Conservation (phyloP, 2,888 invertebrate genomes). For the Tipula unca region DNA sequence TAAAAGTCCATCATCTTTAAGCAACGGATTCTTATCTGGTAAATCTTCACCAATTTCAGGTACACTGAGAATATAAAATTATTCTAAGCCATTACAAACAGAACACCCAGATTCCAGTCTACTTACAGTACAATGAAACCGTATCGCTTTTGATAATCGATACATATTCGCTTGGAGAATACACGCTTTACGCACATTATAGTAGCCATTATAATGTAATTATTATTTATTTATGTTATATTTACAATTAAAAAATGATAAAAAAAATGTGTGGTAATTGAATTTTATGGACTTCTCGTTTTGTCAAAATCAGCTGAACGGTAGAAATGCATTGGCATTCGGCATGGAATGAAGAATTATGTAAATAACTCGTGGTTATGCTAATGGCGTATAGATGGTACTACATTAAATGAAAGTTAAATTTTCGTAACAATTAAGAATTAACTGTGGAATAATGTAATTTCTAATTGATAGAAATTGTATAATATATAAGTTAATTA, state of each 20-base stretch:
- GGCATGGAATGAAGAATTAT: neutral
- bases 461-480: neutral
- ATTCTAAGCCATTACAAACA: neutral
- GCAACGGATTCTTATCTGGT: slow-evolving; percentile 62
- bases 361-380: neutral
- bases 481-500: neutral
- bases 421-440: neutral
- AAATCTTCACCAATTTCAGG: slow-evolving; percentile 79
- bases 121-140: slow-evolving; percentile 67
- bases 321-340: neutral
- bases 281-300: neutral
- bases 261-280: neutral
- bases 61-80: slow-evolving; percentile 44
- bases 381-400: neutral
- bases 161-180: neutral
- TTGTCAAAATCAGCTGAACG: neutral
- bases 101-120: neutral
- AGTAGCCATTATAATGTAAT: neutral
- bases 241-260: neutral
- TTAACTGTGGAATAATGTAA: neutral
- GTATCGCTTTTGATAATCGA: slow-evolving; percentile 33
- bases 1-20: slow-evolving; percentile 62
- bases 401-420: neutral
- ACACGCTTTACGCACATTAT: neutral
- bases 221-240: neutral